phyloP scores from a whole-genome alignment of 2,113 vertebrate species.

The Rhizomys pruinosus region DNA sequence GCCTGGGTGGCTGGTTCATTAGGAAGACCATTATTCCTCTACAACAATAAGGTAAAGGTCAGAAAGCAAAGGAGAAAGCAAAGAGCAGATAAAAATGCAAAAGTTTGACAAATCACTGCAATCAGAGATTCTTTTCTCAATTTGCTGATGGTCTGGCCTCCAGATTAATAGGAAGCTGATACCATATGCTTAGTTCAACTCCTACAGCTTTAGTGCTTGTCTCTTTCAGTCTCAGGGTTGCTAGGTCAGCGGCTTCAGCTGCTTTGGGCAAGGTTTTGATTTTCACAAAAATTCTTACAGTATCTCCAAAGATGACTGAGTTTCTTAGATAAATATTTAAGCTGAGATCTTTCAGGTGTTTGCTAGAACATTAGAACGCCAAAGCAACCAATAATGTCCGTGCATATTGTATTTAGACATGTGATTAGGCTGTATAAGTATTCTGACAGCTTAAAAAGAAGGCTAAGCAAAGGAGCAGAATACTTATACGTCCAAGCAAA shows the following conservation, averaged over 20 bases:
- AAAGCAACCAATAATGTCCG: neutral
- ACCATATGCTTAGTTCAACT: constrained; percentile 32
- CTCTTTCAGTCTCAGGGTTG: neutral
- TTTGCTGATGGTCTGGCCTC: constrained; percentile 65
- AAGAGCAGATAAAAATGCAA: constrained; percentile 75
- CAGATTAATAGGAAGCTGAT: constrained; percentile 57
- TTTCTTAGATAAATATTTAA: constrained; percentile 69
- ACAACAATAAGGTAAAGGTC: constrained; percentile 66
- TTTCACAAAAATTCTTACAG: constrained; percentile 71
- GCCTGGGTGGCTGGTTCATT: constrained; percentile 55
- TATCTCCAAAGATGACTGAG: constrained; percentile 59
- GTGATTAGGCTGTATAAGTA: neutral
- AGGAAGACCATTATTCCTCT: neutral
- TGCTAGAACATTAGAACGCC: neutral
- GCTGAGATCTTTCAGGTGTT: constrained; percentile 45
- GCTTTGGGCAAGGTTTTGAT: constrained; percentile 67
- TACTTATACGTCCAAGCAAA: neutral
- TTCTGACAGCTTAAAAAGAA: neutral
- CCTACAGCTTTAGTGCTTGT: neutral
- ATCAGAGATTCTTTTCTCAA: constrained; percentile 69
- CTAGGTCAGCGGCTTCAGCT: constrained; percentile 46
- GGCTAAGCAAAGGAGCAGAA: constrained; percentile 1
- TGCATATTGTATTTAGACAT: constrained; percentile 28
- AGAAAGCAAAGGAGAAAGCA: constrained; percentile 77
- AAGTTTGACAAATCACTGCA: constrained; percentile 63